Base-by-base conservation (phyloP, 1,140 invertebrate genomes). In the Drosophila ercepeae region DNA sequence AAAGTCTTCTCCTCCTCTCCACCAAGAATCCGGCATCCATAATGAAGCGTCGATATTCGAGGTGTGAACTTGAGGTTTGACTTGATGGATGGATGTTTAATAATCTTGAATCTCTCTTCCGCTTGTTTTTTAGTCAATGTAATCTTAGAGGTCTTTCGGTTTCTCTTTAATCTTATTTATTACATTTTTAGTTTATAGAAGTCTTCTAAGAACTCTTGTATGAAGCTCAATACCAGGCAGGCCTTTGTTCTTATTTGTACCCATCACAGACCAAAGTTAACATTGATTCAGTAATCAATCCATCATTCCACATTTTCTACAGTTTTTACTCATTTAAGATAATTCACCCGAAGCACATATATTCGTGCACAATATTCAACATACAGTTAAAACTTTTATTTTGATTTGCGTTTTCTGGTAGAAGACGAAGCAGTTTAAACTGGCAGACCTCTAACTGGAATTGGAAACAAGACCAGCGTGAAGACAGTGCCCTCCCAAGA, bases 361-460 rank as follows among this genome's bases (percentile, higher is more conserved):
- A 74, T 77, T 61, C 60, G 78, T 83, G 78, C 46, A 49, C 69
- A 53, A 71, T 23, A 71, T 44, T 55, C 23, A 4, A 53, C 59
- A 71, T 36, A 83, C 58, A 82, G 48, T 74, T 84, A 42, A 41
- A 61, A 67, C 34, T 63, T 74, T 46, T 49, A 29, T 60, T 36
- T 50, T 55, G 45, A 69, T 59, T 83, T 83, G 46, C 72, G 70
- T 52, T 67, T 58, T 58, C 48, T 70, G 46, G 9, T 36, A 41
- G 16, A 48, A 57, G 7, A 11, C 46, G 2, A 14, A n/a, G 19
- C 11, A 11, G 27, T n/a, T 7, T 13, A 49, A 48, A 23, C 9
- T n/a, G 11, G 19, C 9, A n/a, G n/a, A 55, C 27, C 14, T 27
- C 1, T 1, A 3, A 5, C 11, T 1, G 27, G 14, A 1, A 23